Base-by-base conservation (phyloP, 2,797 vertebrate species). In the Tragelaphus eurycerus region DNA sequence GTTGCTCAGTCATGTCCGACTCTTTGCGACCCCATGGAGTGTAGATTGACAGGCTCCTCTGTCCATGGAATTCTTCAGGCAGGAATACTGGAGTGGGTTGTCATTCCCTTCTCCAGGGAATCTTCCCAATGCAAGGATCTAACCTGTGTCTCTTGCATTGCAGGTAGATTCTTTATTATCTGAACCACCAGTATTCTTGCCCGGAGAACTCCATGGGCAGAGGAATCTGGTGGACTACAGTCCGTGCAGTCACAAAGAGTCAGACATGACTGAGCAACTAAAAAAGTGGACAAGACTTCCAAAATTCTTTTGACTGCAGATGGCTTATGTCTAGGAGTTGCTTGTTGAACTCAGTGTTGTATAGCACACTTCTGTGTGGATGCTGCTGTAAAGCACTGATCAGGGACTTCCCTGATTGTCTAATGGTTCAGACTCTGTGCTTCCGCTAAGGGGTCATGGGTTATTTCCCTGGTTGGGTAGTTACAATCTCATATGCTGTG, bases 221-320 rank as follows among this genome's bases (percentile, higher is more conserved):
- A 74, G 21, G 34, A 71, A 23, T 43, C 21, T 74, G 21, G 67
- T 43, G 11, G 34, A 74, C 21, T 74, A 23, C 21, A 74, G 34
- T 25, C 34, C 34, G 38, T 23, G 21, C 1, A 0, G 11, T 74
- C 34, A 43, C 67, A 74, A 67, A 34, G 67, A 43, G 67, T 23
- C 21, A 43, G 67, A 7, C 21, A 43, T 43, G 11, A 74, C 67
- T 74, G 34, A 74, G 34, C 0, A 0, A 74, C 34, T 74, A 25
- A 74, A 38, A 48, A 9, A 17, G 43, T 67, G 55, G 7, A n/a
- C 25, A 46, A 17, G 16, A 8, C 25, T 88, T 93, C 78, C 46
- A 21, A 82, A 91, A 27, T 46, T 78, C 21, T 15, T 7, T 81
- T 25, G 31, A 62, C 38, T 48, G 3, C 10, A 90, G 50, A n/a